phyloP scores from a whole-genome alignment of 2,888 invertebrate species.

The Amblyteles armatorius region DNA sequence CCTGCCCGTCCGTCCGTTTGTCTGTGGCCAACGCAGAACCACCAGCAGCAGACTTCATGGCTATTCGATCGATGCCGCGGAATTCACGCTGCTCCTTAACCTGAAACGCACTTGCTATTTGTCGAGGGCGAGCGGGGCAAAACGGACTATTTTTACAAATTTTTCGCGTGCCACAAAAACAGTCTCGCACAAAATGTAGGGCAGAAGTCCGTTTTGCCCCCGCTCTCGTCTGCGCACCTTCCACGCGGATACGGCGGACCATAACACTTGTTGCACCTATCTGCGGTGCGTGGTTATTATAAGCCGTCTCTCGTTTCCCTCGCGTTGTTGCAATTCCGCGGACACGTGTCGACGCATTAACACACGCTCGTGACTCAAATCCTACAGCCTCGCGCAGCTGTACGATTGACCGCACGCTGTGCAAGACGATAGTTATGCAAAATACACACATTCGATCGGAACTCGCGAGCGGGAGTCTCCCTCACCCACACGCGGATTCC shows the following conservation, averaged over 20 bases:
- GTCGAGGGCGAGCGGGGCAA: background rate
- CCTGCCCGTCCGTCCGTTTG: conserved; percentile 66
- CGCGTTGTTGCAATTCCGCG: conserved; percentile 66
- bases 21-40: background rate
- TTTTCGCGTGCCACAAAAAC: background rate
- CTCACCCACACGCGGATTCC: conserved; percentile 34
- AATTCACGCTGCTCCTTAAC: conserved; percentile 30
- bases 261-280: conserved; percentile 34
- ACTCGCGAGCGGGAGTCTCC: background rate
- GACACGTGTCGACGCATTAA: conserved; percentile 63
- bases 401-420: conserved; percentile 52
- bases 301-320: conserved; percentile 48
- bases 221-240: background rate
- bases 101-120: background rate
- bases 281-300: conserved; percentile 45
- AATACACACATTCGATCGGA: conserved; percentile 15
- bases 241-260: conserved; percentile 16
- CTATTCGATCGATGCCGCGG: conserved; percentile 22
- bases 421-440: conserved; percentile 32
- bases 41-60: background rate
- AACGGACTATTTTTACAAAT: background rate
- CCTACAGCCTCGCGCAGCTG: background rate
- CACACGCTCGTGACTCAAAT: conserved; percentile 17
- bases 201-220: background rate
- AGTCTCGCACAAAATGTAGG: background rate